These are phyloP conservation scores for Spondyliosoma cantharus DNA, from an alignment of 2,797 vertebrate species.

Conservation along the genomic window DNA sequence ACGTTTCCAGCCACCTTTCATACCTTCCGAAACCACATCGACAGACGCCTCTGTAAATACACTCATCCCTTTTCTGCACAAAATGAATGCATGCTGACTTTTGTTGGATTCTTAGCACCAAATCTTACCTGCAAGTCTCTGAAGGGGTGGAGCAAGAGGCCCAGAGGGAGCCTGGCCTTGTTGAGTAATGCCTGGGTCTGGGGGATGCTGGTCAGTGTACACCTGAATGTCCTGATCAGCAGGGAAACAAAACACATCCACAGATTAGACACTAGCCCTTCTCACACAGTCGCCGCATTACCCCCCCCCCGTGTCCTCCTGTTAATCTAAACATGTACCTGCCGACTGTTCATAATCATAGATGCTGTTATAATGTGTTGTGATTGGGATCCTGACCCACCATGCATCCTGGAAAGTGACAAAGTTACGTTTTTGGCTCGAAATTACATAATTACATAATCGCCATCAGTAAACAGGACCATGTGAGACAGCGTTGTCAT, in stretches of 20 bases:
- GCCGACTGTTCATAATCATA: no score
- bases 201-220: conserved; percentile 94
- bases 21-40: background rate
- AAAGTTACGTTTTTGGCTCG: no score
- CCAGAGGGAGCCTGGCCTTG: conserved; percentile 96
- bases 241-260: conserved; percentile 4
- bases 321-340: no score
- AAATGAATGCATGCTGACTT: no score
- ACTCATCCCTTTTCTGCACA: conserved; percentile 21
- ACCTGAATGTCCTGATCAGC: conserved; percentile 91
- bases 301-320: no score
- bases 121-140: conserved; percentile 92
- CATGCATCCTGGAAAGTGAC: no score
- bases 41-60: conserved; percentile 49
- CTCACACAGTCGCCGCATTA: no score
- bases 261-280: background rate
- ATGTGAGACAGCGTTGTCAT: no score
- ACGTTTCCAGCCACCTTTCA: conserved; percentile 1
- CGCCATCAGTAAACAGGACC: no score
- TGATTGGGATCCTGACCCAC: no score
- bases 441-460: no score
- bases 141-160: conserved; percentile 96
- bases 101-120: background rate
- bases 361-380: no score
- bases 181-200: conserved; percentile 95